phyloP scores from a whole-genome alignment of 2,888 invertebrate species.

The Agonopterix alstromeriana region DNA sequence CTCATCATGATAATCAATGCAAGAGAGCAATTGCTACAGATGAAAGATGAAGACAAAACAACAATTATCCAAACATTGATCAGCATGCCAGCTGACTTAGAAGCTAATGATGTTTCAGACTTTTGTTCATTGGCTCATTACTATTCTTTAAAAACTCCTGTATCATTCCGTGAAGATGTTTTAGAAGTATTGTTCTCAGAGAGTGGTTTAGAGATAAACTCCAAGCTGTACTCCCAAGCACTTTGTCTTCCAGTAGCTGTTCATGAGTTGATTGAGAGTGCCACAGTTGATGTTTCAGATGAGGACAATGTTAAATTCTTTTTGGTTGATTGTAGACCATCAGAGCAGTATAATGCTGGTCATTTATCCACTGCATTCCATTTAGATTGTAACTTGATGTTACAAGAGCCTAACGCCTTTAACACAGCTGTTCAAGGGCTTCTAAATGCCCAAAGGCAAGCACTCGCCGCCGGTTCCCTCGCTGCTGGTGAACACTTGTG shows the following conservation, averaged over 20 bases:
- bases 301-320: conserved; percentile 90
- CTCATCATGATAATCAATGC: conserved; percentile 97
- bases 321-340: conserved; percentile 96
- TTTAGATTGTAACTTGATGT: conserved; percentile 96
- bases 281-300: conserved; percentile 79
- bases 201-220: conserved; percentile 75
- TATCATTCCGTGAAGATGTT: conserved; percentile 92
- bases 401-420: conserved; percentile 97
- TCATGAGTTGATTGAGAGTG: conserved; percentile 92
- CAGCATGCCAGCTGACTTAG: conserved; percentile 90
- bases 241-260: conserved; percentile 98
- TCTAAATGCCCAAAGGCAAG: conserved; percentile 91
- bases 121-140: conserved; percentile 98
- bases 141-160: conserved; percentile 94
- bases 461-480: conserved; percentile 89
- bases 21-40: conserved; percentile 87
- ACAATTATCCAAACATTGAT: conserved; percentile 81
- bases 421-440: conserved; percentile 95
- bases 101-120: conserved; percentile 96
- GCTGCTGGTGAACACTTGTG: conserved; percentile 93
- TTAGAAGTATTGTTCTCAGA: conserved; percentile 79
- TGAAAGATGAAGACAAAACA: conserved; percentile 84
- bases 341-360: conserved; percentile 97
- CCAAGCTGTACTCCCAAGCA: conserved; percentile 85
- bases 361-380: conserved; percentile 98